Conservation (phyloP, 2,797 vertebrate genomes). For the Pseudotriccus pelzelni region DNA sequence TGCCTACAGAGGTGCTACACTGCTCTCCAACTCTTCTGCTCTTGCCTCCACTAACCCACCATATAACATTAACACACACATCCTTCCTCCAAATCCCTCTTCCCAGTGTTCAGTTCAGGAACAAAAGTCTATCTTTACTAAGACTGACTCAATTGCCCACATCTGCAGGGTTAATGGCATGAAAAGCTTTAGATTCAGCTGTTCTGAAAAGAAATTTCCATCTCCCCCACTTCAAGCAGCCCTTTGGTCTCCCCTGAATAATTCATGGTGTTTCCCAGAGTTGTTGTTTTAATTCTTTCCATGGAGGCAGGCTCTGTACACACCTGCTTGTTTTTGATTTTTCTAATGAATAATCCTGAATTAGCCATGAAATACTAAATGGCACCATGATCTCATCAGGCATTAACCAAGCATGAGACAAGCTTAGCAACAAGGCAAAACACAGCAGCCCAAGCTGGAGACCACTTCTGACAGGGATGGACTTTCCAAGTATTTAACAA, state of each 20-base stretch:
- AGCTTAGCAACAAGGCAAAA: slow-evolving; percentile 73
- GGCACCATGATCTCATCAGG: slow-evolving; percentile 71
- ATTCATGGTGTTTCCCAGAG: background rate
- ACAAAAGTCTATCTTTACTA: background rate
- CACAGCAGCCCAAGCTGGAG: slow-evolving; percentile 34
- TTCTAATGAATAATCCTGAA: slow-evolving; percentile 65
- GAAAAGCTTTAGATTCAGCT: background rate
- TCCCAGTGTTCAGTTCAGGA: background rate
- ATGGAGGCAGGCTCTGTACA: background rate
- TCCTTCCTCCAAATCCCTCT: background rate
- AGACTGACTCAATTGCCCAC: background rate
- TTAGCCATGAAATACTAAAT: slow-evolving; percentile 49
- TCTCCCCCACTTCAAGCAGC: background rate
- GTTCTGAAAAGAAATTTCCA: background rate
- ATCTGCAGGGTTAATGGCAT: background rate
- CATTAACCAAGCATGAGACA: slow-evolving; percentile 57
- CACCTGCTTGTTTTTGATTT: slow-evolving; percentile 49
- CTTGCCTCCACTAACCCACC: accelerated
- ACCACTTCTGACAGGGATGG: background rate
- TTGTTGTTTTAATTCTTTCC: background rate
- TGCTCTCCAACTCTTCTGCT: background rate
- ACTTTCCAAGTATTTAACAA: background rate
- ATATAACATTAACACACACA: accelerated
- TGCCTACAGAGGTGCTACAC: background rate
- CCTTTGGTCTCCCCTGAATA: background rate